Evolutionary conservation across 2,113 vertebrate species (phyloP).

Genomic region (Gavialis gangeticus): DNA sequence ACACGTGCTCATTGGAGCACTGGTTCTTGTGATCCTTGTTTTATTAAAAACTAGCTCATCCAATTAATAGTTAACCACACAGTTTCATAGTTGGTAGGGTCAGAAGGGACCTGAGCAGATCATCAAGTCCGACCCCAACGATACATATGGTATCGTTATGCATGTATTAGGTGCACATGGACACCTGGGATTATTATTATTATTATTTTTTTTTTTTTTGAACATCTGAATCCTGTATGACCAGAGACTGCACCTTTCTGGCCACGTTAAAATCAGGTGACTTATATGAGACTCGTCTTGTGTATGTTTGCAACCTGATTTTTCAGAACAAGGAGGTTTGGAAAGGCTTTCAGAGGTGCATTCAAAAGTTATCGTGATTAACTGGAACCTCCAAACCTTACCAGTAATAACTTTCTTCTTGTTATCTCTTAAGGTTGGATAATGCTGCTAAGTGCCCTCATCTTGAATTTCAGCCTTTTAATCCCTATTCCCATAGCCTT

Average conservation of each 20-base stretch:
- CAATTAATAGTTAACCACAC: not conserved
- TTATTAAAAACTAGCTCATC: not conserved
- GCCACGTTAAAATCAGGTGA: not conserved
- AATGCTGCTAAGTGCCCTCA: not conserved
- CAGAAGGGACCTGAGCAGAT: too few species aligned
- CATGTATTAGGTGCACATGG: accelerated
- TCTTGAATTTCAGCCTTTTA: not conserved
- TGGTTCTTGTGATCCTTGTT: not conserved
- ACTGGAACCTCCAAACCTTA: not conserved
- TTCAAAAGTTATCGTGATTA: not conserved
- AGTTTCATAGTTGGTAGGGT: too few species aligned
- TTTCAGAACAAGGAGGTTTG: not conserved
- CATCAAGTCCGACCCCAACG: too few species aligned
- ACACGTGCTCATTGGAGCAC: not conserved
- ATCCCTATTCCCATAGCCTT: not conserved
- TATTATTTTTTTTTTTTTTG: not conserved
- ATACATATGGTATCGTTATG: not conserved
- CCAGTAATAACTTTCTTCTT: not conserved
- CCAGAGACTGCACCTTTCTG: not conserved
- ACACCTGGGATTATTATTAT: not conserved
- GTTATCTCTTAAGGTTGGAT: not conserved
- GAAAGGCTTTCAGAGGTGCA: not conserved
- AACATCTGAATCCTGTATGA: not conserved
- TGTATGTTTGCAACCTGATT: slow-evolving; percentile 34
- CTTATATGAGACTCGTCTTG: not conserved